Evolutionary conservation across 2,888 invertebrate species (phyloP).

Genomic region (Boloria selene): DNA sequence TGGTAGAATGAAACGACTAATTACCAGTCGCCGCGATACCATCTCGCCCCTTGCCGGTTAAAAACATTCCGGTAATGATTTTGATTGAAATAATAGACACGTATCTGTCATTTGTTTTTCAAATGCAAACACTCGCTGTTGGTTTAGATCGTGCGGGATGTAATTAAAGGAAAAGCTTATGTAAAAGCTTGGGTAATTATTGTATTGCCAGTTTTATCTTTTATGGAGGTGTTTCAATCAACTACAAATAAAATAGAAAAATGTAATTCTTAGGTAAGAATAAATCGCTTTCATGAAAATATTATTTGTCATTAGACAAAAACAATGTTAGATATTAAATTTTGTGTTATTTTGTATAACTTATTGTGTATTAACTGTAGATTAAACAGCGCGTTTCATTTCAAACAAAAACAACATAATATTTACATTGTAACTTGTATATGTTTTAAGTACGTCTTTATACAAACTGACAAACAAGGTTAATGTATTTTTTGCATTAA

Average conservation of each 20-base stretch:
- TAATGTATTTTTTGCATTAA: too few relatives aligned
- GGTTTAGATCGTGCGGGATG: not conserved
- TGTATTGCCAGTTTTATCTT: not conserved
- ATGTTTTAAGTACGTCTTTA: too few relatives aligned
- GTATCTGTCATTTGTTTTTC: constrained; percentile 19
- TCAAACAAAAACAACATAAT: too few relatives aligned
- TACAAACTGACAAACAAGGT: too few relatives aligned
- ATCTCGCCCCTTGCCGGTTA: constrained; percentile 48
- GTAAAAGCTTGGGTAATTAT: constrained; percentile 8
- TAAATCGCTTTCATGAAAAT: too few relatives aligned
- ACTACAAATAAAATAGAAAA: constrained; percentile 4
- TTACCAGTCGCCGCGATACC: constrained; percentile 66
- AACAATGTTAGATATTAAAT: too few relatives aligned
- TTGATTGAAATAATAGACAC: constrained; percentile 41
- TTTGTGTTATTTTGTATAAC: too few relatives aligned
- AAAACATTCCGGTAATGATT: constrained; percentile 38
- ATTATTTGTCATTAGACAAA: too few relatives aligned
- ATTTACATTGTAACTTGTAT: too few relatives aligned
- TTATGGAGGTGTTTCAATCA: not conserved
- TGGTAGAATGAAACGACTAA: constrained; percentile 75
- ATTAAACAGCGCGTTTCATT: too few relatives aligned
- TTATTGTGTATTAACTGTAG: too few relatives aligned
- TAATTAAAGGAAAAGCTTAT: constrained; percentile 13
- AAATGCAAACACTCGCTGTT: constrained; percentile 11
- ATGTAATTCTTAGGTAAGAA: not conserved